phyloP scores from a whole-genome alignment of 2,797 vertebrate species.

The Pseudocheirus occidentalis region DNA sequence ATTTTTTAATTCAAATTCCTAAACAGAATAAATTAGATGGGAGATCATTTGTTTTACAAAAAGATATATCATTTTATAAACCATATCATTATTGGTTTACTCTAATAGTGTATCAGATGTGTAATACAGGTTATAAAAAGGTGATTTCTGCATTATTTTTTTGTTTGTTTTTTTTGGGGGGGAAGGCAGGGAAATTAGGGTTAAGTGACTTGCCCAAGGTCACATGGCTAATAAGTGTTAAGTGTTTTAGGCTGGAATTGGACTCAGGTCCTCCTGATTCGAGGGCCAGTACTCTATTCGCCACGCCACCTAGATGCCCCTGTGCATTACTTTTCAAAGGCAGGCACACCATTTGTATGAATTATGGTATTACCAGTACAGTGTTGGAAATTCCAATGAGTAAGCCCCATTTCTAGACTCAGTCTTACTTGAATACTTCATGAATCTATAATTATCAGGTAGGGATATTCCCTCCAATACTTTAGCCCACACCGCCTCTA shows the following conservation, averaged over 20 bases:
- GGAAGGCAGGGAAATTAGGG: no score
- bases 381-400: not conserved
- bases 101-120: not conserved
- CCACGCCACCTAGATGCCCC: no score
- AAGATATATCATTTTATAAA: constrained; percentile 10
- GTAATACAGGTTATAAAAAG: not conserved
- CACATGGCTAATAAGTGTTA: no score
- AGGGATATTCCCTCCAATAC: not conserved
- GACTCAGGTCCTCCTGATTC: no score
- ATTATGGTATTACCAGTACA: not conserved
- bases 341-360: not conserved
- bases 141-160: not conserved
- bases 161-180: no score
- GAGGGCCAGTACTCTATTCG: no score
- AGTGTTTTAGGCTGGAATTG: no score
- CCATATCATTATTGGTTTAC: not conserved
- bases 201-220: no score
- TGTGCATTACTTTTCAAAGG: not conserved
- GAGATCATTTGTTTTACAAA: constrained; percentile 21
- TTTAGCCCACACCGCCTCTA: not conserved
- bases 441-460: not conserved
- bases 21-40: constrained; percentile 12
- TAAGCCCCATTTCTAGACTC: not conserved
- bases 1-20: not conserved
- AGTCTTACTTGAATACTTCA: not conserved